Evolutionary conservation across 30 jellyfish, hydroid and myxozoan genomes (phyloP), one percentile per base, ranked within the genome.

Genomic region (Clytia hemisphaerica): DNA sequence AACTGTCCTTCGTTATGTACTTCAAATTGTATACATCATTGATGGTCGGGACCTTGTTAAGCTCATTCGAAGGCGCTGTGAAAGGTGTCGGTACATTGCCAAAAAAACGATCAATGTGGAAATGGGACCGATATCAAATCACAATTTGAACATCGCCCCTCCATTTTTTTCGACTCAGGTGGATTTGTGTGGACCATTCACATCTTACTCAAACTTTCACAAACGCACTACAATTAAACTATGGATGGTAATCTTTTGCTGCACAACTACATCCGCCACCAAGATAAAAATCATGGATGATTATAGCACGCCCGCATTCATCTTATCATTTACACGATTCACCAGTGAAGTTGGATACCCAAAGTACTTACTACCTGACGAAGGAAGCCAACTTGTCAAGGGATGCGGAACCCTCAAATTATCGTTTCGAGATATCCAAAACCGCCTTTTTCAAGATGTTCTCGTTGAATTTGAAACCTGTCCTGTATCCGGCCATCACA

Each of bases 141-240:
- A 33, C 18, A n/a, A n/a, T n/a, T n/a, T n/a, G n/a, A n/a, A n/a
- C n/a, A n/a, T n/a, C n/a, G n/a, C n/a, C n/a, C n/a, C n/a, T n/a
- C n/a, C n/a, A n/a, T n/a, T n/a, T n/a, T n/a, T n/a, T n/a, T n/a
- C n/a, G n/a, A n/a, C n/a, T n/a, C 63, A 49, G 25, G 63, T 49
- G 19, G 63, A 49, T 49, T 16, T 49, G 4, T 49, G 32, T 4
- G 63, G 63, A 16, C 63, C 63, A 6, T 49, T n/a, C 18, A 28
- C 4, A 4, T 49, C 63, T 6, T 49, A 4, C 25, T 49, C 63
- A 33, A 6, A 28, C 4, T 33, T n/a, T 4, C 6, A 49, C 25
- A 49, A 49, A 16, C 63, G 63, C 5, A 16, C 63, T 6, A 49
- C 63, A 49, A 33, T 49, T 33, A 49, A 49, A n/a, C n/a, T n/a